Conservation (phyloP, 2,888 invertebrate genomes). For the Lasioglossum figueresi region DNA sequence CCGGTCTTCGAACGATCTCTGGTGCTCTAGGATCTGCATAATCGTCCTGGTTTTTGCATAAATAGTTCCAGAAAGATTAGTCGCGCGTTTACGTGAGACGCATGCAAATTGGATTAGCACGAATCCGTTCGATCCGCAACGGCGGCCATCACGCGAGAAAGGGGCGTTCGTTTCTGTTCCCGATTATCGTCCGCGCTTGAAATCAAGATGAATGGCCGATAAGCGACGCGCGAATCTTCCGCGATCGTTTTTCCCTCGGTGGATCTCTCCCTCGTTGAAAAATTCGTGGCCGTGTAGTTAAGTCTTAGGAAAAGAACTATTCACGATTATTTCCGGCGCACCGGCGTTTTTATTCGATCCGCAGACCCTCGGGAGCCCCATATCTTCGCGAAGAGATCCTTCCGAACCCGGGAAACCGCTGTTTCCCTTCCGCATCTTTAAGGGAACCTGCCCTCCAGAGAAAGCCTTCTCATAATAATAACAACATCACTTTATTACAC, state of each 20-base stretch:
- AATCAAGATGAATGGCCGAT: slow-evolving; percentile 49
- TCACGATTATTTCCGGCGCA: background rate
- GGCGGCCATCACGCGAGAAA: slow-evolving; percentile 41
- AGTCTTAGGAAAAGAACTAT: slow-evolving; percentile 5
- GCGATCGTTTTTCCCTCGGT: background rate
- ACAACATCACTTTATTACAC: background rate
- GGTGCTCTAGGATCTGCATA: background rate
- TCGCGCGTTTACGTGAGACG: slow-evolving; percentile 12
- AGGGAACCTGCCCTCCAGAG: background rate
- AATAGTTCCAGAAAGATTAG: slow-evolving; percentile 7
- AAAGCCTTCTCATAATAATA: background rate
- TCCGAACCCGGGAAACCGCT: background rate
- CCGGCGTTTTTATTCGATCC: background rate
- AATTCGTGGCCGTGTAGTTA: slow-evolving; percentile 4
- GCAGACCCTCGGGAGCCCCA: background rate
- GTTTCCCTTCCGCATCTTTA: background rate
- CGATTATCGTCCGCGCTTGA: slow-evolving; percentile 25
- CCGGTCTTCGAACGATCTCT: background rate
- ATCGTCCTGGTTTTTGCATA: background rate
- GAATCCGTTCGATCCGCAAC: slow-evolving; percentile 14
- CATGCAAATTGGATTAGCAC: slow-evolving; percentile 31
- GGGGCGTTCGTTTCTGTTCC: slow-evolving; percentile 39
- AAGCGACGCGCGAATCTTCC: background rate
- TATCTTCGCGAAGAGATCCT: background rate
- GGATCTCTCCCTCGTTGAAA: background rate